phyloP scores from a whole-genome alignment of 2,888 invertebrate species.

The Emmelina monodactyla region DNA sequence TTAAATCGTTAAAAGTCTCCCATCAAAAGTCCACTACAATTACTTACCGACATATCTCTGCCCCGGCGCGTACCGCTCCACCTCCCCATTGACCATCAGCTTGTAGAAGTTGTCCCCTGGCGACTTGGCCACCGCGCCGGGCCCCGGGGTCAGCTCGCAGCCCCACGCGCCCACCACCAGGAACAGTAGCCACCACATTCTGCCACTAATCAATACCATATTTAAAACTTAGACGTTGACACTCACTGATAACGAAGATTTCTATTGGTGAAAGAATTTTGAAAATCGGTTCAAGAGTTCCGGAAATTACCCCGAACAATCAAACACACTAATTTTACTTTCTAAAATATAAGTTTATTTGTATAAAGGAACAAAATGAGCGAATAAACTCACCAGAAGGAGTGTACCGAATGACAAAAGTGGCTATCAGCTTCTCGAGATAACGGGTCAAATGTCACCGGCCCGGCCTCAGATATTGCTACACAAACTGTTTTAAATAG shows the following conservation, averaged over 20 bases:
- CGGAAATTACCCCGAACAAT: too few species aligned
- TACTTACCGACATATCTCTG: slow-evolving; percentile 79
- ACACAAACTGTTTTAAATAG: too few species aligned
- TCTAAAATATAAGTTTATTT: too few species aligned
- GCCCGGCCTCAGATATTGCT: slow-evolving; percentile 2
- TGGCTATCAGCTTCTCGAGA: slow-evolving; percentile 8
- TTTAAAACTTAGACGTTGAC: not conserved
- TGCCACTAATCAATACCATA: slow-evolving; percentile 8
- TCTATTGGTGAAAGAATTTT: too few species aligned
- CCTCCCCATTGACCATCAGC: slow-evolving; percentile 80
- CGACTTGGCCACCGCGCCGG: slow-evolving; percentile 48
- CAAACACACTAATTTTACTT: too few species aligned
- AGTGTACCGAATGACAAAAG: too few species aligned
- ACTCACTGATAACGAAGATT: not conserved
- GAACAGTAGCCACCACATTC: slow-evolving; percentile 14
- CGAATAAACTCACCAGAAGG: too few species aligned
- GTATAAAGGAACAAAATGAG: too few species aligned
- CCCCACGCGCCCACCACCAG: slow-evolving; percentile 20
- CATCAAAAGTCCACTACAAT: too few species aligned
- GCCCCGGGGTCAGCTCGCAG: slow-evolving; percentile 50
- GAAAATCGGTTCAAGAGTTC: too few species aligned
- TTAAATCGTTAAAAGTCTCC: too few species aligned
- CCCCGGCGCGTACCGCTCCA: slow-evolving; percentile 83
- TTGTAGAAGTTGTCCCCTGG: slow-evolving; percentile 88
- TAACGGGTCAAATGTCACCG: slow-evolving; percentile 21